phyloP scores from a whole-genome alignment of 2,797 vertebrate species.

The Acomys russatus region DNA sequence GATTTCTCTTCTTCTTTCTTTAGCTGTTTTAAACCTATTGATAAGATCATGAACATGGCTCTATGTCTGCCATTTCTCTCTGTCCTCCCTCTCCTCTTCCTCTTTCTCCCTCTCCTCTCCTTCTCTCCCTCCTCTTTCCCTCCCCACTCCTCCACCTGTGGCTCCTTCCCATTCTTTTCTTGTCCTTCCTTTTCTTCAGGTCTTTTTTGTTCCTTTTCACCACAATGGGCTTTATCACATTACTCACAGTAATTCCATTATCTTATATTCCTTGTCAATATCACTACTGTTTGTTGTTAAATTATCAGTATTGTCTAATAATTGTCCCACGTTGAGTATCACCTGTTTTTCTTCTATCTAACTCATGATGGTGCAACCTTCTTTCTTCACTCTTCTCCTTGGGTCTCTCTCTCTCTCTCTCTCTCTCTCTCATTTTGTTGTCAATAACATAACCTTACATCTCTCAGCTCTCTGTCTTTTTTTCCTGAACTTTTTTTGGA shows the following conservation, averaged over 20 bases:
- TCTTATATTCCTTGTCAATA: background rate
- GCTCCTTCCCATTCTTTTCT: background rate
- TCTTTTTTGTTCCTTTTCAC: background rate
- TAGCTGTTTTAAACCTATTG: background rate
- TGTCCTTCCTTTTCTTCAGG: background rate
- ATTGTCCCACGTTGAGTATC: too few species aligned
- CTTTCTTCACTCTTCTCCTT: too few species aligned
- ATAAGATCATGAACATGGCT: background rate
- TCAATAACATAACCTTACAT: too few species aligned
- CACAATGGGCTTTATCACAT: background rate
- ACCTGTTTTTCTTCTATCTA: too few species aligned
- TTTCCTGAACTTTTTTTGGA: too few species aligned
- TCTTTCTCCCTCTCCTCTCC: background rate
- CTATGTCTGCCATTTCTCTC: background rate
- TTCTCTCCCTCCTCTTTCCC: background rate
- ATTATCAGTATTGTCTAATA: too few species aligned
- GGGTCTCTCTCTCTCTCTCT: too few species aligned
- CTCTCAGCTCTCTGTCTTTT: too few species aligned
- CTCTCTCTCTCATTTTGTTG: too few species aligned
- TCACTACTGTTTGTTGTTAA: background rate
- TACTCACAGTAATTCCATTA: background rate
- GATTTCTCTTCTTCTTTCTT: background rate
- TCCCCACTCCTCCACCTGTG: background rate
- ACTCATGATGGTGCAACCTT: too few species aligned
- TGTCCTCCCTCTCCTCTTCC: background rate